Conservation (phyloP, 2,888 invertebrate genomes). For the Xylota segnis region DNA sequence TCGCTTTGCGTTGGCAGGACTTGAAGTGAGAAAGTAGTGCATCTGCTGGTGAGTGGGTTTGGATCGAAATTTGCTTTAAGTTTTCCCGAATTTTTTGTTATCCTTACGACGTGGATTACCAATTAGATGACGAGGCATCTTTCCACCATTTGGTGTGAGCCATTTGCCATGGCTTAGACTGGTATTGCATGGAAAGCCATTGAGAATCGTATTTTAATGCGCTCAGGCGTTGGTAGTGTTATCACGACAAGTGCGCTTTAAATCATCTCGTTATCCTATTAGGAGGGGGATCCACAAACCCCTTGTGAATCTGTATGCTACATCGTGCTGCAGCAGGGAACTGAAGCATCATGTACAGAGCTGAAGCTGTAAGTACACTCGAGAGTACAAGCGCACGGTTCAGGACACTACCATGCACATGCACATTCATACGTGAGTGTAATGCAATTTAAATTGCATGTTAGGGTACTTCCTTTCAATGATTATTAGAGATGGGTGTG, state of each 20-base stretch:
- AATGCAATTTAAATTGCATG: constrained; percentile 22
- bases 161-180: constrained; percentile 21
- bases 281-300: constrained; percentile 40
- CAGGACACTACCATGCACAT: constrained; percentile 10
- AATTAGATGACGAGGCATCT: constrained; percentile 47
- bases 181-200: constrained; percentile 40
- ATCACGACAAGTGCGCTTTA: constrained; percentile 56
- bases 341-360: not conserved
- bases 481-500: not conserved
- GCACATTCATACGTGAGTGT: constrained; percentile 40
- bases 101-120: constrained; percentile 23
- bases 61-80: constrained; percentile 33
- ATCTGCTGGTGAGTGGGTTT: constrained; percentile 14
- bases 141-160: constrained; percentile 30
- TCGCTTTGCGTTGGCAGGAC: constrained; percentile 17
- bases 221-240: constrained; percentile 56
- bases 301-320: constrained; percentile 3
- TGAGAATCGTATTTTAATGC: constrained; percentile 63
- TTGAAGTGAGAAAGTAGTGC: constrained; percentile 33
- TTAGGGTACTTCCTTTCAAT: constrained; percentile 34
- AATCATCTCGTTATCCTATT: constrained; percentile 65
- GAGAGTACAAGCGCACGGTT: constrained; percentile 32
- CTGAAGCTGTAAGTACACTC: constrained; percentile 23
- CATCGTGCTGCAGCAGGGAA: not conserved
- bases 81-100: constrained; percentile 10